Conservation (phyloP, 2,888 invertebrate genomes). For the Drosophila fulvimacula region DNA sequence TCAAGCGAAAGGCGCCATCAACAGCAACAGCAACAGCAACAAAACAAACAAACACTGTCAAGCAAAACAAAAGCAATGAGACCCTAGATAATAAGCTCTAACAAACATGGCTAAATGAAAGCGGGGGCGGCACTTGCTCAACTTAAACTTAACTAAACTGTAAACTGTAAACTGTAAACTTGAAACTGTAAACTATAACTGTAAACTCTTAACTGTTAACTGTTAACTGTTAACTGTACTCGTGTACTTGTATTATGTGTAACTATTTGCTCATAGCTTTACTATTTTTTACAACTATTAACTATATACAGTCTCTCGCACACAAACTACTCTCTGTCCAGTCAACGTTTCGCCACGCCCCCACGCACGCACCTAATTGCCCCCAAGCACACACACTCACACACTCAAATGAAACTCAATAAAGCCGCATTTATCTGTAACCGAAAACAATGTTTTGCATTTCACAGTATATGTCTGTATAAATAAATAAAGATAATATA, state of each 20-base stretch:
- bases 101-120: conserved; percentile 1
- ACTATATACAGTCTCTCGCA: conserved; percentile 43
- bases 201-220: conserved; percentile 31
- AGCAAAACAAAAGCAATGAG: conserved; percentile 19
- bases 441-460: conserved; percentile 58
- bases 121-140: conserved; percentile 35
- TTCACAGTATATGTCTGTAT: too few species aligned
- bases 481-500: too few species aligned
- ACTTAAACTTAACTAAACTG: conserved; percentile 43
- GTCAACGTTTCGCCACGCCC: conserved; percentile 16
- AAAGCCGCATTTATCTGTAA: conserved; percentile 80
- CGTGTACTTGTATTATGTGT: conserved; percentile 64
- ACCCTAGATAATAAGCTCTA: conserved; percentile 62
- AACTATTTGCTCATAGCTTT: conserved; percentile 65
- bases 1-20: conserved; percentile 73
- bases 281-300: conserved; percentile 52
- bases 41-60: conserved; percentile 28
- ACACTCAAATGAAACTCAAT: conserved; percentile 60
- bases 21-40: conserved; percentile 30
- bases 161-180: conserved; percentile 31
- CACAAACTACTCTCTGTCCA: conserved; percentile 33
- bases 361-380: conserved; percentile 24
- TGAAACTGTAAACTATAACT: conserved; percentile 38
- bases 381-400: conserved; percentile 18
- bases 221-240: conserved; percentile 21